Conservation (phyloP, 2,888 invertebrate species). For the Sturmia bella region DNA sequence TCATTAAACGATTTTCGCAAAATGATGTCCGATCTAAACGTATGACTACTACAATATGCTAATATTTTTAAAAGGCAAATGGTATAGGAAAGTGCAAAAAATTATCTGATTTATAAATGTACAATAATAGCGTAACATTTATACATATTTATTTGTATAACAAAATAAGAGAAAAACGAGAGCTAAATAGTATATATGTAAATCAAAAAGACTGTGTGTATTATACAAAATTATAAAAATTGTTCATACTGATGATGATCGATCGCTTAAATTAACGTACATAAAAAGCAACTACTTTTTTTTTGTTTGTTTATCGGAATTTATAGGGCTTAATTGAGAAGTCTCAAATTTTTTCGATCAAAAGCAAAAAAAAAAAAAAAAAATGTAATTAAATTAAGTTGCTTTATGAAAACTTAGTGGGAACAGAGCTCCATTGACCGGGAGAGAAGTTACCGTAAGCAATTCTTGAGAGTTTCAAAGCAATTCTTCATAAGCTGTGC, state of each 20-base stretch:
- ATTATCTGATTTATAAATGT: constrained; percentile 6
- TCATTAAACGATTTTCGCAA: constrained; percentile 88
- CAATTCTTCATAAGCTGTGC: constrained; percentile 16
- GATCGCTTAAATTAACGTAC: constrained; percentile 6
- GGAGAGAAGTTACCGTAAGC: not conserved
- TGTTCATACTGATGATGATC: constrained; percentile 21
- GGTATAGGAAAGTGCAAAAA: constrained; percentile 12
- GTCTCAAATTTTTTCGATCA: too few species aligned
- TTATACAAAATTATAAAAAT: constrained; percentile 33
- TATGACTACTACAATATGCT: constrained; percentile 78
- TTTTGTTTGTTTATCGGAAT: too few species aligned
- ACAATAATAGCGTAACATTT: not conserved
- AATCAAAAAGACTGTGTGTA: constrained; percentile 50
- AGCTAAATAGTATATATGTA: constrained; percentile 9
- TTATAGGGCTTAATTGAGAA: too few species aligned
- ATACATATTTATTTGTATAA: not conserved
- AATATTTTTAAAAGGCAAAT: not conserved
- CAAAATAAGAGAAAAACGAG: constrained; percentile 2
- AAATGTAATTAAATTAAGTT: too few species aligned
- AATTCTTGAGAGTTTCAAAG: not conserved
- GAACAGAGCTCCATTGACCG: not conserved
- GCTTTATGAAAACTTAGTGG: not conserved
- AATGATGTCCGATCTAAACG: constrained; percentile 89
- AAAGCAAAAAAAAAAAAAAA: too few species aligned
- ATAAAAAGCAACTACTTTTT: not conserved